A percentile compares a stretch with the other conserved stretches of the same genome.
These are phyloP conservation scores for Astreopora myriophthalma DNA, from an alignment of 64 coral and sea anemone genomes.

Conservation along the genomic window DNA sequence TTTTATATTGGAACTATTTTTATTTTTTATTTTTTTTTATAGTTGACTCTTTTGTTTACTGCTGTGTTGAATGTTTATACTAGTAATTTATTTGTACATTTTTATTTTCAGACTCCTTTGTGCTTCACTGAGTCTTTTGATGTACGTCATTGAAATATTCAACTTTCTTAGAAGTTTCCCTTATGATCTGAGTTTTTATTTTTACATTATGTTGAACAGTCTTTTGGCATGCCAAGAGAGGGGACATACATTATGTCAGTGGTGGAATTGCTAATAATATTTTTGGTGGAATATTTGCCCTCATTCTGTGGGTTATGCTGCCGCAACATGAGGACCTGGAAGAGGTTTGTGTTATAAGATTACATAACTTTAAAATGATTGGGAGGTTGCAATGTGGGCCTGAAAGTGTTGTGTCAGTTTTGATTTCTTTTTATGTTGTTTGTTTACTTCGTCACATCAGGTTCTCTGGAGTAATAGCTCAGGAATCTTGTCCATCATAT, in stretches of 20 bases:
- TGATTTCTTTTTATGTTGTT: not conserved
- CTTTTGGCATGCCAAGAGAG: conserved; percentile 82
- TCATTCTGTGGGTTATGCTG: conserved; percentile 40
- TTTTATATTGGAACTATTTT: no score
- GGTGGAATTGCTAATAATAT: conserved; percentile 87
- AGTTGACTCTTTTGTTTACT: no score
- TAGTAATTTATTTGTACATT: no score
- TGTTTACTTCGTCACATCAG: not conserved
- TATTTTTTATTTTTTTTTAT: no score
- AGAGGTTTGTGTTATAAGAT: conserved; percentile 4
- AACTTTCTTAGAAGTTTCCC: no score
- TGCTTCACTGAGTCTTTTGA: no score
- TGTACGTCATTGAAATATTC: no score
- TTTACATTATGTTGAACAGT: conserved; percentile 39
- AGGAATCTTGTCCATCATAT: conserved; percentile 55
- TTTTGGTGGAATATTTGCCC: conserved; percentile 82
- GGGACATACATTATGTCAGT: conserved; percentile 80
- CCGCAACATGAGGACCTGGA: conserved; percentile 4
- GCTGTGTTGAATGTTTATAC: no score
- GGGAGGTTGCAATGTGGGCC: not conserved
- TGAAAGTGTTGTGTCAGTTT: not conserved
- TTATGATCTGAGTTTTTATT: not conserved
- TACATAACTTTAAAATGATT: not conserved
- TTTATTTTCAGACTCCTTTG: no score
- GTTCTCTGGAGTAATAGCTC: conserved; percentile 34